A percentile compares a stretch with the other conserved stretches of the same genome.
Conservation (phyloP, 2,797 vertebrate genomes). For the Sebastes hopkinsi region DNA sequence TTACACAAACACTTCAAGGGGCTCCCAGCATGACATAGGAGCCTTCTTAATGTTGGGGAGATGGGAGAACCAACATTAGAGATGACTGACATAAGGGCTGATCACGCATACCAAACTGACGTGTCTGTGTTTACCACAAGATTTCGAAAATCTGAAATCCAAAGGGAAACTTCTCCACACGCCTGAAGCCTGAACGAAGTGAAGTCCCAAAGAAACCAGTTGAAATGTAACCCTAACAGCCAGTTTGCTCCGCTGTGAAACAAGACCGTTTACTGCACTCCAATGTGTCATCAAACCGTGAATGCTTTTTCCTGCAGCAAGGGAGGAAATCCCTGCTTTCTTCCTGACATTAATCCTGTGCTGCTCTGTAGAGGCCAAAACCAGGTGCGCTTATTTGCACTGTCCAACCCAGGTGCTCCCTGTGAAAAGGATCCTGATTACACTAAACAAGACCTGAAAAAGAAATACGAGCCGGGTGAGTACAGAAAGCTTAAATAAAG, state of each 20-base stretch:
- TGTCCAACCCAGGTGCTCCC: conserved; percentile 55
- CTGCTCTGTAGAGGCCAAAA: conserved; percentile 37
- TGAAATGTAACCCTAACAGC: conserved; percentile 20
- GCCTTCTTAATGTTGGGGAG: conserved; percentile 27
- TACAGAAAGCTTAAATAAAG: conserved; percentile 43
- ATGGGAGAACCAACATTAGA: conserved; percentile 20
- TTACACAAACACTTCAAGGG: conserved; percentile 52
- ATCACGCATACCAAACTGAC: conserved; percentile 13
- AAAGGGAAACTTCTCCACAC: background rate
- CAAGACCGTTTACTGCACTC: conserved; percentile 63
- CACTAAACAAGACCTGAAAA: conserved; percentile 51
- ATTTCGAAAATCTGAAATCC: background rate
- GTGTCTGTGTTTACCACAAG: background rate
- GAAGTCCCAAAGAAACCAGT: conserved; percentile 32
- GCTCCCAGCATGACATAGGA: conserved; percentile 7
- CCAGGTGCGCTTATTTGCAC: conserved; percentile 66
- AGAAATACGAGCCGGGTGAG: conserved; percentile 61
- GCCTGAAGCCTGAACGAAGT: background rate
- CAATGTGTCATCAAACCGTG: conserved; percentile 53
- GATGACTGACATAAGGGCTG: conserved; percentile 3
- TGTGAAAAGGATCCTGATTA: conserved; percentile 46
- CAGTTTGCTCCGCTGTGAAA: conserved; percentile 42
- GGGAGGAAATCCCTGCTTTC: conserved; percentile 63
- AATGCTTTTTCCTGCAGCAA: conserved; percentile 43
- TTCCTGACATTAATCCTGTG: conserved; percentile 60